Base-by-base conservation (phyloP, 2,797 vertebrate species). In the Platyrinchus mystaceus region DNA sequence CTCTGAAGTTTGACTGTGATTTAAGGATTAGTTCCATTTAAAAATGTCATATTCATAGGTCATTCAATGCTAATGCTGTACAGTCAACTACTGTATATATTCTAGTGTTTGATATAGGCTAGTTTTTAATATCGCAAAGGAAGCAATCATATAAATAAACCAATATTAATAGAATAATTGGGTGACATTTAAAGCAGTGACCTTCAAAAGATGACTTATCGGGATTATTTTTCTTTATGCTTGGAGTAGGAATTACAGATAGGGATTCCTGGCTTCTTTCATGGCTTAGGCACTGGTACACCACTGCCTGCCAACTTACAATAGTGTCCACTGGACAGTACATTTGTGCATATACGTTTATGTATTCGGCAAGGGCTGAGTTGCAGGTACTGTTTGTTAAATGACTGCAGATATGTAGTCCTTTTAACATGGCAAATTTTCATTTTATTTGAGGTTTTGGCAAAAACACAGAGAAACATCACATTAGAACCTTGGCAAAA, bases 131-230 rank as follows among this genome's bases (percentile, higher is more conserved):
- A 91, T 56, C 52, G 60, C 27, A 92, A 63, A 69, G 34, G 32
- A 93, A 84, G 28, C 26, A 67, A 26, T 73, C 71, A 70, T 43
- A 63, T 43, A 76, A 67, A 84, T 83, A 90, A 80, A 84, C 11
- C 10, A 2, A 1, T 52, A 53, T 79, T 87, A 87, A 67, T 60
- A 49, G n/a, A 79, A 70, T 89, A 79, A 67, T 49, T 67, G 19
- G 3, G 10, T 95, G 74, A 74, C 44, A 79, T 91, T 95, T 93
- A 84, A 90, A 91, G 27, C 34, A 43, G 37, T 90, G 81, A 67
- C 56, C 41, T 91, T 91, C 67, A 64, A 73, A 91, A 76, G 26
- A 6, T 76, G 55, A 43, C 84, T 90, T 82, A 16, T 41, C 46
- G 55, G 39, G 23, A 55, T 66, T 86, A 66, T 16, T 58, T 88